phyloP scores from a whole-genome alignment of 1,140 invertebrate species.

The Leptinotarsa defecta region DNA sequence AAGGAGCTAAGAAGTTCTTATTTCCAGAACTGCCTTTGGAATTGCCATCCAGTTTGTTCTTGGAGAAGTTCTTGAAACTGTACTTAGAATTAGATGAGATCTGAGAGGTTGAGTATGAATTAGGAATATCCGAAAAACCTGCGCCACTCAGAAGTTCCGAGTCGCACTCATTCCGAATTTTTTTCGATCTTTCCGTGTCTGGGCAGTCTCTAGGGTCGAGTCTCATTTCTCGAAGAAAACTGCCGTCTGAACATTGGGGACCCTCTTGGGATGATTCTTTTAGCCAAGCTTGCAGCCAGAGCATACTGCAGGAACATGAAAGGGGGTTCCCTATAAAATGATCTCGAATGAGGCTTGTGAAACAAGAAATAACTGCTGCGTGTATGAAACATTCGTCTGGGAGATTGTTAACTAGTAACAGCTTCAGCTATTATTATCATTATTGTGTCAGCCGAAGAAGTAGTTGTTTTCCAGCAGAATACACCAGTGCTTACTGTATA shows the following conservation, averaged over 20 bases:
- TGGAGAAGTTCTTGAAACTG: background rate
- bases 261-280: constrained; percentile 71
- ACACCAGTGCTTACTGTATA: too few relatives aligned
- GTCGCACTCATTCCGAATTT: constrained; percentile 67
- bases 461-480: too few relatives aligned
- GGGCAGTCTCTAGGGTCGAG: constrained; percentile 71
- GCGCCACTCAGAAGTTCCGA: constrained; percentile 63
- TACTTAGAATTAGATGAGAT: constrained; percentile 60
- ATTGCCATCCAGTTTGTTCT: constrained; percentile 22
- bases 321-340: constrained; percentile 75
- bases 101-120: constrained; percentile 30
- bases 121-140: background rate
- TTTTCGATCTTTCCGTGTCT: constrained; percentile 58
- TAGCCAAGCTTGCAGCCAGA: constrained; percentile 83
- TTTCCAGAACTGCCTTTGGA: constrained; percentile 54
- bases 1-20: constrained; percentile 60
- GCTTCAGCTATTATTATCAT: too few relatives aligned
- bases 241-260: constrained; percentile 76
- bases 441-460: too few relatives aligned
- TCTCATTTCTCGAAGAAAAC: constrained; percentile 70
- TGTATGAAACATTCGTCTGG: too few relatives aligned
- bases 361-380: too few relatives aligned
- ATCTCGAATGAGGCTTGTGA: too few relatives aligned
- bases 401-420: too few relatives aligned
- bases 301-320: constrained; percentile 76